A percentile compares a stretch with the other conserved stretches of the same genome.
phyloP scores from a whole-genome alignment of 2,113 vertebrate genomes.

The Chloropsis hardwickii region DNA sequence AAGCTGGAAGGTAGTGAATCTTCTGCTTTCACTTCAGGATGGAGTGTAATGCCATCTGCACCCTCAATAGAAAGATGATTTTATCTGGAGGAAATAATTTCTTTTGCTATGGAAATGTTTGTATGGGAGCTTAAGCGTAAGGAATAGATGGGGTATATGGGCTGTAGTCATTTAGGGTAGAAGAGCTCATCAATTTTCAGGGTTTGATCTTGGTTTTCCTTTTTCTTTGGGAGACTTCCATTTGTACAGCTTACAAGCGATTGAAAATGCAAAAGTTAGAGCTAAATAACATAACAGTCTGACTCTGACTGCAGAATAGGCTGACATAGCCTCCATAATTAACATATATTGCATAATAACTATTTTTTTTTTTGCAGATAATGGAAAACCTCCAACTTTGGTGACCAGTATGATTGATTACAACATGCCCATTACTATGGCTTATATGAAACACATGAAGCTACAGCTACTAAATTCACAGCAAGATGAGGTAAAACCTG shows the following conservation, averaged over 20 bases:
- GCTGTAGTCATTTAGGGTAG: background rate
- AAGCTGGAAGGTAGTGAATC: constrained; percentile 33
- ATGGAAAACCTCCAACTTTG: constrained; percentile 82
- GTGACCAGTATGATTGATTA: constrained; percentile 87
- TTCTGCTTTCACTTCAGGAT: constrained; percentile 7
- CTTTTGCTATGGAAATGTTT: constrained; percentile 35
- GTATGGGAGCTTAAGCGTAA: background rate
- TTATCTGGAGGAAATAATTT: constrained; percentile 13
- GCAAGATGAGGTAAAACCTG: constrained; percentile 80
- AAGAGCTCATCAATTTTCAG: background rate
- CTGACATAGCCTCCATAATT: background rate
- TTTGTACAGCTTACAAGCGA: background rate
- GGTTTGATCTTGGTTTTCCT: background rate
- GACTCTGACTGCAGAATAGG: background rate
- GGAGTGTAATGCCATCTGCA: background rate
- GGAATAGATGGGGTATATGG: background rate
- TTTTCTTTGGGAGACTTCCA: background rate
- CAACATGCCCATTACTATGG: constrained; percentile 88
- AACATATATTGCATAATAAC: background rate
- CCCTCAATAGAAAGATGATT: constrained; percentile 8
- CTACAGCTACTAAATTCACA: constrained; percentile 81
- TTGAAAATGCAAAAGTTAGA: background rate
- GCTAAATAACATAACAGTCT: background rate
- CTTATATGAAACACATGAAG: constrained; percentile 88
- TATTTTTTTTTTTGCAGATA: constrained; percentile 76